Conservation (phyloP, 2,888 invertebrate genomes). For the Taphrorychus bicolor region DNA sequence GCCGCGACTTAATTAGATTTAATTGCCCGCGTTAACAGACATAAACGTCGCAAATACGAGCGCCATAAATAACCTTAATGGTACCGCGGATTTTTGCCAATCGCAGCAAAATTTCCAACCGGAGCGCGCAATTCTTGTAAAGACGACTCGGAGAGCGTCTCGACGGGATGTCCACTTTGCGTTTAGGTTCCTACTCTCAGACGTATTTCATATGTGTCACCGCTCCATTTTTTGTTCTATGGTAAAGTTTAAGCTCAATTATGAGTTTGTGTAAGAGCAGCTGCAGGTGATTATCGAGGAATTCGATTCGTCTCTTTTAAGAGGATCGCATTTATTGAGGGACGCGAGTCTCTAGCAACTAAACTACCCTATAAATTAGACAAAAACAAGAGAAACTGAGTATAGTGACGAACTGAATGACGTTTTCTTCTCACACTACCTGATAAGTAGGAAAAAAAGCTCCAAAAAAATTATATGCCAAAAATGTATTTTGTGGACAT, state of each 20-base stretch:
- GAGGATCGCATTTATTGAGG: too few relatives aligned
- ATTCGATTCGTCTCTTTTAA: too few relatives aligned
- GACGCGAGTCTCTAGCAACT: too few relatives aligned
- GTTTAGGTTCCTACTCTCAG: neutral
- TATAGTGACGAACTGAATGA: too few relatives aligned
- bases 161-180: constrained; percentile 8
- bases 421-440: too few relatives aligned
- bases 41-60: constrained; percentile 12
- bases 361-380: too few relatives aligned
- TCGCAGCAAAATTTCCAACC: constrained; percentile 7
- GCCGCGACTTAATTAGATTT: constrained; percentile 22
- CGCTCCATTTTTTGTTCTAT: neutral
- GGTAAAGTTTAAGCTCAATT: neutral
- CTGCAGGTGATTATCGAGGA: too few relatives aligned
- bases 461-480: too few relatives aligned
- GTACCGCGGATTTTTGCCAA: constrained; percentile 13
- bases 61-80: constrained; percentile 23
- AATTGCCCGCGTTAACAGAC: constrained; percentile 18
- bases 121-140: constrained; percentile 5
- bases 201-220: constrained; percentile 1
- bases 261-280: too few relatives aligned
- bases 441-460: too few relatives aligned
- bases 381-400: too few relatives aligned
- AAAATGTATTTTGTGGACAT: too few relatives aligned
- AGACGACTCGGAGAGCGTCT: neutral